These are phyloP conservation scores for Oxyscelio sp. DNA, from an alignment of 2,888 invertebrate species.

Conservation along the genomic window DNA sequence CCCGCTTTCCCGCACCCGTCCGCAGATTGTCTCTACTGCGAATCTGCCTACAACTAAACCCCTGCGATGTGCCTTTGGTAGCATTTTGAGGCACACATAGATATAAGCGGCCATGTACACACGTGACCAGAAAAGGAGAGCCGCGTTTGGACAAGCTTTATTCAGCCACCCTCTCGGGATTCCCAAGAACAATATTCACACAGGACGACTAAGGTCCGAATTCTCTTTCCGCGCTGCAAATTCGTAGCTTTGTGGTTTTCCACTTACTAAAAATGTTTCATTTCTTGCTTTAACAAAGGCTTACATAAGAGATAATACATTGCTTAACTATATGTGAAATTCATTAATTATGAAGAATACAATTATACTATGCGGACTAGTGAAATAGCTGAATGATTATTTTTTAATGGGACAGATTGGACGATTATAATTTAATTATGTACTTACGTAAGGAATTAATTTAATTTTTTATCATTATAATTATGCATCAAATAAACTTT, in stretches of 20 bases:
- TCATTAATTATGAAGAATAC: slow-evolving; percentile 11
- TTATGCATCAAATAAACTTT: slow-evolving; percentile 21
- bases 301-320: slow-evolving; percentile 22
- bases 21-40: slow-evolving; percentile 64
- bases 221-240: slow-evolving; percentile 71
- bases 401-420: background rate
- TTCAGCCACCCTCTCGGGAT: slow-evolving; percentile 79
- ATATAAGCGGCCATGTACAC: slow-evolving; percentile 61
- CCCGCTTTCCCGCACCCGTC: slow-evolving; percentile 69
- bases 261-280: slow-evolving; percentile 46
- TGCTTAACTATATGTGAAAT: background rate
- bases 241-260: slow-evolving; percentile 64
- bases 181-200: slow-evolving; percentile 85
- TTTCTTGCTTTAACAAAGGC: slow-evolving; percentile 42
- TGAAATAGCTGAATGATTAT: background rate
- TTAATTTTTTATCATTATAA: background rate
- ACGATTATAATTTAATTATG: background rate
- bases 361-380: background rate
- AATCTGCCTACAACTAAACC: slow-evolving; percentile 77
- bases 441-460: background rate
- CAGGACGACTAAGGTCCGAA: slow-evolving; percentile 78
- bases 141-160: slow-evolving; percentile 74
- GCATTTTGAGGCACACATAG: slow-evolving; percentile 61
- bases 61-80: slow-evolving; percentile 69
- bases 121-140: slow-evolving; percentile 71